Percentiles rank a stretch among this genome's conserved stretches.
Evolutionary conservation across 2,797 vertebrate species (phyloP).

Genomic region (Bradypodion ventrale): DNA sequence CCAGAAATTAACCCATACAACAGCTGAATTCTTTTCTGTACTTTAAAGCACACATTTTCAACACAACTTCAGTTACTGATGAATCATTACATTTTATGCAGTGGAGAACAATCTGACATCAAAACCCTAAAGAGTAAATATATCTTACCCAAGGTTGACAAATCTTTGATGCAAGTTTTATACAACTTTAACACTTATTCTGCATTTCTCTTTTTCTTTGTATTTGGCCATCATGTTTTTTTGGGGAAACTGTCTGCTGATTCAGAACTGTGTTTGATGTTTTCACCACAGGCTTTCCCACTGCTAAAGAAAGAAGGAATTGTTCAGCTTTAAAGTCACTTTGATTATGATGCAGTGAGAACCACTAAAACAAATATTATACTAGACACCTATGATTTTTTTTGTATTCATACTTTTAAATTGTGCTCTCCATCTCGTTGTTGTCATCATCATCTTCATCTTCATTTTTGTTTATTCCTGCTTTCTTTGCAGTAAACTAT

Average conservation of each 20-base stretch:
- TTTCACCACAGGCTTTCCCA: background rate
- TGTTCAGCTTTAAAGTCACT: background rate
- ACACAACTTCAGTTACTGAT: background rate
- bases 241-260: background rate
- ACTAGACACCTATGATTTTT: background rate
- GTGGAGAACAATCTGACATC: background rate
- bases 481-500: constrained; percentile 37
- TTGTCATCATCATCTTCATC: background rate
- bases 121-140: background rate
- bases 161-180: constrained; percentile 10
- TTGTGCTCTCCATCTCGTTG: background rate
- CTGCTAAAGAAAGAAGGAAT: background rate
- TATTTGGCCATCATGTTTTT: background rate
- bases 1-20: background rate
- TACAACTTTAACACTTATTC: background rate
- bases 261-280: background rate
- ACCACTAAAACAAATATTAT: background rate
- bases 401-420: background rate
- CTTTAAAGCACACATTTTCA: background rate
- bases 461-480: background rate
- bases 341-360: background rate
- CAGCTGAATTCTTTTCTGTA: background rate
- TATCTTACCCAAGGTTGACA: background rate
- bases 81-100: background rate
- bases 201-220: background rate